These are phyloP conservation scores for Pogoniulus pusillus DNA, from an alignment of 2,797 vertebrate genomes.

Conservation along the genomic window DNA sequence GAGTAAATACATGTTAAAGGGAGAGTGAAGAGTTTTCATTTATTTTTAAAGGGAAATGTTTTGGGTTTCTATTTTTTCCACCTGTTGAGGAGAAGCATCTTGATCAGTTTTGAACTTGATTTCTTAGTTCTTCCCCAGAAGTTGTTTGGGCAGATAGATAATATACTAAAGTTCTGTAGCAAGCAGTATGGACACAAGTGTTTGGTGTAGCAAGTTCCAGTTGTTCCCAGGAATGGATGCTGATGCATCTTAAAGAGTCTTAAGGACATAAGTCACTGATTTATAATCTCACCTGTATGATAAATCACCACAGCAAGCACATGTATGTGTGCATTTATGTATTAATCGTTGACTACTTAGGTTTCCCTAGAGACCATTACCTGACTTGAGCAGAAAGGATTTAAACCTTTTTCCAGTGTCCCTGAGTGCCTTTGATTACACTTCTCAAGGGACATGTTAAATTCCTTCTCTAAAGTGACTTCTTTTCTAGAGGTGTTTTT, in stretches of 20 bases:
- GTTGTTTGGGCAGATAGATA: background rate
- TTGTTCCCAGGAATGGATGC: background rate
- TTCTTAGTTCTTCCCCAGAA: background rate
- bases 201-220: background rate
- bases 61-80: background rate
- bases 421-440: background rate
- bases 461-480: background rate
- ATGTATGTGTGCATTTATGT: background rate
- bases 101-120: background rate
- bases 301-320: background rate
- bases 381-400: background rate
- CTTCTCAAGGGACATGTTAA: background rate
- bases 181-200: background rate
- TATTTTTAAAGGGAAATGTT: background rate
- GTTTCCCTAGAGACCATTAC: background rate
- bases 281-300: background rate
- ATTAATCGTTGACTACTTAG: background rate
- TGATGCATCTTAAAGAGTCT: background rate
- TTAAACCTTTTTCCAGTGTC: background rate
- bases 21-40: background rate
- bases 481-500: background rate
- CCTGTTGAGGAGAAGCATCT: background rate
- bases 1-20: background rate
- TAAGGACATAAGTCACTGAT: background rate
- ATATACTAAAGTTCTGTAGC: rapidly evolving